These are phyloP conservation scores for Pithys albifrons DNA, from an alignment of 2,113 vertebrate genomes.

Conservation along the genomic window DNA sequence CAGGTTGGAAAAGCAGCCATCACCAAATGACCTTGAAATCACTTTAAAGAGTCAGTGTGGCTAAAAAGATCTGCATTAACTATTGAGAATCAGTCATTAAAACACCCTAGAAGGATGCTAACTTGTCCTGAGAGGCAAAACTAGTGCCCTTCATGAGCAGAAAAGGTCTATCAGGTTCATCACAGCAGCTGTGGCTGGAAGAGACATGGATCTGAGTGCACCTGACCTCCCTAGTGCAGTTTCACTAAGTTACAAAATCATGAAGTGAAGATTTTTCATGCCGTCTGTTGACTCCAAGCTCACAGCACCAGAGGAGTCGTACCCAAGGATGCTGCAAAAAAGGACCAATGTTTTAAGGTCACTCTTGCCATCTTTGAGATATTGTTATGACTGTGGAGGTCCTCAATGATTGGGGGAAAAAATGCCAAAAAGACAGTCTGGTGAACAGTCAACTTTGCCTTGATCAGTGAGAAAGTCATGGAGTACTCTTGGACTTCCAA, in stretches of 20 bases:
- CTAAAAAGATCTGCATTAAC: background rate
- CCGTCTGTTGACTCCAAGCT: background rate
- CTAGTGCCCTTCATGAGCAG: fast-evolving
- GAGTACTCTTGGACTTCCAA: background rate
- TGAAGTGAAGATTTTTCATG: background rate
- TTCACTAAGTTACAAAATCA: background rate
- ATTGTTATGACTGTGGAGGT: too few relatives aligned
- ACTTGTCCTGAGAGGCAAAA: background rate
- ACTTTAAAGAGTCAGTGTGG: background rate
- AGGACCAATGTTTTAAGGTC: fast-evolving
- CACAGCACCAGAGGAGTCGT: background rate
- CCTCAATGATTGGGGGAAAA: background rate
- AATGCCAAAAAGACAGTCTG: too few relatives aligned
- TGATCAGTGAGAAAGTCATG: background rate
- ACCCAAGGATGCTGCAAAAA: background rate
- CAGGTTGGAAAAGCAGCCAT: background rate
- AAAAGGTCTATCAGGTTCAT: background rate
- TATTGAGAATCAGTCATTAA: background rate
- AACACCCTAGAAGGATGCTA: background rate
- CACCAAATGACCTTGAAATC: background rate
- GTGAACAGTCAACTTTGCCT: background rate
- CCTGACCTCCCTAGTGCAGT: background rate
- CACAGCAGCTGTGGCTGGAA: background rate
- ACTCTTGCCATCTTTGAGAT: background rate
- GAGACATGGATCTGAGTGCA: fast-evolving